Conservation (phyloP, 2,113 vertebrate species). For the Mus pahari region DNA sequence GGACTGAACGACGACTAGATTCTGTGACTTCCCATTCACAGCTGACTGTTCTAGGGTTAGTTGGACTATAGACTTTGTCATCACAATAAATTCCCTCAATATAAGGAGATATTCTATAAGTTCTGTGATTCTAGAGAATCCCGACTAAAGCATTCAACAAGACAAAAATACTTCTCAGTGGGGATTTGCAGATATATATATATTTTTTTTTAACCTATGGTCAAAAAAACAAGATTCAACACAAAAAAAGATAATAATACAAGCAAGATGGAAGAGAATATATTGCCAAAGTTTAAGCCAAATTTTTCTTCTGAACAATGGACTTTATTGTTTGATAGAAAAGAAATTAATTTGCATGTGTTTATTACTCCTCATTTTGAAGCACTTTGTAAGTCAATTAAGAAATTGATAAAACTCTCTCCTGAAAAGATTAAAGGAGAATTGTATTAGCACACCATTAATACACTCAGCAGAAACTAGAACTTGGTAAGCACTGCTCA, state of each 20-base stretch:
- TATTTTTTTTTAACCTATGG: slow-evolving; percentile 13
- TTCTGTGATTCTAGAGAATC: no score
- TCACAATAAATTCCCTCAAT: no score
- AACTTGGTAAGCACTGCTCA: slow-evolving; percentile 19
- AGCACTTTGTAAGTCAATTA: slow-evolving; percentile 53
- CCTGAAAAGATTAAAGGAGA: slow-evolving; percentile 48
- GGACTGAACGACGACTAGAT: no score
- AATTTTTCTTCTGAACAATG: slow-evolving; percentile 25
- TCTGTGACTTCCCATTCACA: no score
- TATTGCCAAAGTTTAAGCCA: background rate
- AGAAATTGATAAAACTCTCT: slow-evolving; percentile 55
- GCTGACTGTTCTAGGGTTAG: no score
- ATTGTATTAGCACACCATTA: slow-evolving; percentile 42
- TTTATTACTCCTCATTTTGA: slow-evolving; percentile 68
- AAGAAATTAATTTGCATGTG: slow-evolving; percentile 50
- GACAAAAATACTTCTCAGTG: background rate
- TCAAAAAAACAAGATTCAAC: background rate
- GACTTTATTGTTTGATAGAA: slow-evolving; percentile 42
- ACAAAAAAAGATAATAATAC: background rate
- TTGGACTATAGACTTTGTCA: no score
- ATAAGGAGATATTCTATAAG: no score
- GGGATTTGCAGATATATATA: background rate
- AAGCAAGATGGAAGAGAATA: background rate
- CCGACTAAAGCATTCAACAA: background rate
- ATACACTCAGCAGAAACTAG: slow-evolving; percentile 34